Evolutionary conservation across 2,888 invertebrate genomes (phyloP).

Genomic region (Synanthedon andrenaeformis): DNA sequence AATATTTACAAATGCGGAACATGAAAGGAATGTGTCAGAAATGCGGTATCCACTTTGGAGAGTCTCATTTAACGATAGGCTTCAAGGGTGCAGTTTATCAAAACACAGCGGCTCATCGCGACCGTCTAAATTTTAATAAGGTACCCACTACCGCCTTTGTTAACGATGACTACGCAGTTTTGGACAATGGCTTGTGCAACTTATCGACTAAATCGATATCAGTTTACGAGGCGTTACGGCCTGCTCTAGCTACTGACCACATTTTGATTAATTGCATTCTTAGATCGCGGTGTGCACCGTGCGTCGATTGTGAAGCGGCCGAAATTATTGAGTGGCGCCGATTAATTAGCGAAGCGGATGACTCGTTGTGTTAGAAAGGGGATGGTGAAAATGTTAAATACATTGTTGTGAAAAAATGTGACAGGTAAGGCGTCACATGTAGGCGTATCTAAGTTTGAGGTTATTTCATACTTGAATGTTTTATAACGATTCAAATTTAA

Average conservation of each 20-base stretch:
- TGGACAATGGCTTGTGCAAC: conserved; percentile 65
- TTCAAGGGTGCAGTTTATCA: conserved; percentile 56
- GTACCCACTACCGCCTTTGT: conserved; percentile 69
- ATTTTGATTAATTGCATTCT: conserved; percentile 68
- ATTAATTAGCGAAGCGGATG: conserved; percentile 61
- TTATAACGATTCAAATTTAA: too few species aligned
- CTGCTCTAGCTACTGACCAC: conserved; percentile 65
- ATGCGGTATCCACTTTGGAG: conserved; percentile 34
- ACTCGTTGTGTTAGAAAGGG: conserved; percentile 32
- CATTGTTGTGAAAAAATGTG: background rate
- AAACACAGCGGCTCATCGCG: conserved; percentile 62
- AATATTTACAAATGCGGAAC: conserved; percentile 34
- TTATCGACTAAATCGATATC: conserved; percentile 69
- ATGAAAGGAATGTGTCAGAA: conserved; percentile 34
- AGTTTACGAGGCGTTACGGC: conserved; percentile 66
- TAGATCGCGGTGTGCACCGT: conserved; percentile 28
- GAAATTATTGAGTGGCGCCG: conserved; percentile 59
- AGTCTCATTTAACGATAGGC: conserved; percentile 32
- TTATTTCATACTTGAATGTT: background rate
- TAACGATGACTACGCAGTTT: conserved; percentile 53
- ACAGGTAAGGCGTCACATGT: background rate
- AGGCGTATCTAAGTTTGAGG: background rate
- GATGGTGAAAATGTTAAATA: conserved; percentile 36
- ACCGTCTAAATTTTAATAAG: conserved; percentile 68
- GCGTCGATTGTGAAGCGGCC: conserved; percentile 20